A percentile compares a stretch with the other conserved stretches of the same genome.
Evolutionary conservation across 1,140 invertebrate species (phyloP).

Genomic region (Colletes latitarsis): DNA sequence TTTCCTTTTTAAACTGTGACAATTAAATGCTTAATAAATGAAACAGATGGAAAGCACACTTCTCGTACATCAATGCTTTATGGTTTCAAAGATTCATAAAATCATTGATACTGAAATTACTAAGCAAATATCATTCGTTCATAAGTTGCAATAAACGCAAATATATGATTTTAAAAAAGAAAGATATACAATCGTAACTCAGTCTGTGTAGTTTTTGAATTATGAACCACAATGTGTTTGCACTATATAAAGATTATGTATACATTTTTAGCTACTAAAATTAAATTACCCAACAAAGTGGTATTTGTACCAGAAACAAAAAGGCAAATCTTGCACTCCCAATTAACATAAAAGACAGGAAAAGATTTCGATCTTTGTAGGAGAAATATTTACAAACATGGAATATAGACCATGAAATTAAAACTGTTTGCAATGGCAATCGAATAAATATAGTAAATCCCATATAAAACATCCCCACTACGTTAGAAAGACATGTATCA

Average conservation of each 20-base stretch:
- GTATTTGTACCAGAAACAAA: constrained; percentile 45
- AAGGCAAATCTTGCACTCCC: constrained; percentile 31
- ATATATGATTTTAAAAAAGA: constrained; percentile 27
- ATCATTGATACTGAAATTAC: background rate
- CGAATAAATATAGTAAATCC: constrained; percentile 40
- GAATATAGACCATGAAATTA: constrained; percentile 34
- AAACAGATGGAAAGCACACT: constrained; percentile 13
- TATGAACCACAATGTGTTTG: constrained; percentile 46
- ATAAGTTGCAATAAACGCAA: background rate
- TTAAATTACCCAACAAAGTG: constrained; percentile 38
- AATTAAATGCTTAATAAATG: constrained; percentile 23
- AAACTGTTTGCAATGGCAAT: constrained; percentile 41
- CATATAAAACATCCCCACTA: constrained; percentile 41
- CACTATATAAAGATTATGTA: constrained; percentile 34
- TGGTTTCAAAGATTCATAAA: background rate
- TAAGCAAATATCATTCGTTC: background rate
- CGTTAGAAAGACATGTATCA: constrained; percentile 36
- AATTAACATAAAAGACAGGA: constrained; percentile 27
- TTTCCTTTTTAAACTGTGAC: constrained; percentile 41
- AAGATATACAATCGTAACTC: constrained; percentile 53
- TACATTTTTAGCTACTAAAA: constrained; percentile 34
- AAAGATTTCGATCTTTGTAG: constrained; percentile 1
- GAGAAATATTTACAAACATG: constrained; percentile 40
- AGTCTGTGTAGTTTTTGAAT: constrained; percentile 47
- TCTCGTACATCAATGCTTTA: background rate